phyloP scores from a whole-genome alignment of 2,888 invertebrate species.

The Dioctria rufipes region DNA sequence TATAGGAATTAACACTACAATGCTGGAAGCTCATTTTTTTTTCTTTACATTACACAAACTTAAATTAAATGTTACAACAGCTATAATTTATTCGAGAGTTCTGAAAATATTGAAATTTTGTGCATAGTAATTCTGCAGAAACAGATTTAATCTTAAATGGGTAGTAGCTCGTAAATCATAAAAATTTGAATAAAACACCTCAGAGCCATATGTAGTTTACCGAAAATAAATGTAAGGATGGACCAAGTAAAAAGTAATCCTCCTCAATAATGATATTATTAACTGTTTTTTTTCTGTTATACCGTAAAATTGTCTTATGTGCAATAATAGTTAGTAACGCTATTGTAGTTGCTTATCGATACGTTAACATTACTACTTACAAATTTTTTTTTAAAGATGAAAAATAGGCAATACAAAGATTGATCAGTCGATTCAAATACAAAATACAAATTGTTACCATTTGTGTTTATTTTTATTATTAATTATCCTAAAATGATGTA shows the following conservation, averaged over 20 bases:
- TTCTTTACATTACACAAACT: too few species aligned
- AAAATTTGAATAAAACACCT: too few species aligned
- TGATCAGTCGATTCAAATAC: constrained; percentile 55
- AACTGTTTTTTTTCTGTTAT: neutral
- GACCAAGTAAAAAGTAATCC: neutral
- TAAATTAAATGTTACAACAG: too few species aligned
- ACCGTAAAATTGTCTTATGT: constrained; percentile 15
- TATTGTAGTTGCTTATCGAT: constrained; percentile 27
- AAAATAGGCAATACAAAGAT: constrained; percentile 57
- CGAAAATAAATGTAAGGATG: too few species aligned
- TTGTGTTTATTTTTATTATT: constrained; percentile 38
- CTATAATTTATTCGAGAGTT: too few species aligned
- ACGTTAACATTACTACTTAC: constrained; percentile 28
- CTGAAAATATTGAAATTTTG: too few species aligned
- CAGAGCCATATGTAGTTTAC: too few species aligned
- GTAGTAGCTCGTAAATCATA: neutral
- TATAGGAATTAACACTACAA: too few species aligned
- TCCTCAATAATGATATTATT: neutral
- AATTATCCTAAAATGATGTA: constrained; percentile 37
- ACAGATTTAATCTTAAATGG: neutral
- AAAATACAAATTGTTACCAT: constrained; percentile 47
- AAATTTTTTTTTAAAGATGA: constrained; percentile 50
- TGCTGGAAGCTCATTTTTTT: too few species aligned
- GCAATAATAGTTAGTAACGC: constrained; percentile 15
- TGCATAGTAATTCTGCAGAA: neutral